Base-by-base conservation (phyloP, 2,797 vertebrate species). In the Staurois parvus region DNA sequence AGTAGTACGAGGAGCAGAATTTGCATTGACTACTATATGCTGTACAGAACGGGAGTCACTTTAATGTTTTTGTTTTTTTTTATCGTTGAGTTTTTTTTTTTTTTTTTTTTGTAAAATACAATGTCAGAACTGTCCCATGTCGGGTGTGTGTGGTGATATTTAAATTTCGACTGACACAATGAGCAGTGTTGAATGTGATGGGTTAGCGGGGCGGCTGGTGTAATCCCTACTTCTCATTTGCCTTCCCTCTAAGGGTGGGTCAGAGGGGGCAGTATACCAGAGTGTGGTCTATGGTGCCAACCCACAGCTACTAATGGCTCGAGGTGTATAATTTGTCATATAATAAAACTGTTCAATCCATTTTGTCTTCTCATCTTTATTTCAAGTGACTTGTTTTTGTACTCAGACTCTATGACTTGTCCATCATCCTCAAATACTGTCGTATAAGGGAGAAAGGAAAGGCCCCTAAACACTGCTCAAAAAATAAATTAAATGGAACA, bases 321-420 rank as follows among this genome's bases (percentile, higher is more conserved):
- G n/a, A 59, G 74, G 48, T 59, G n/a, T 32, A 59, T 32, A 34
- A 56, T n/a, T n/a, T 76, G 74, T 32, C 19, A 2, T 32, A 76
- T 32, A 76, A 75, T 76, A 76, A 75, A 75, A 32, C 10, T 56
- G 32, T 76, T 76, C 29, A 52, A 52, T 52, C 15, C 48, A 52
- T 52, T 19, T 52, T 17, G 19, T 5, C 15, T 52, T 13, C 15
- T 19, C 4, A 3, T 17, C 17, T 52, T 52, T 52, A 17, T 52
- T 52, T 52, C 1, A 37, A 37, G 37, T 37, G 8, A 37, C 37
- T 37, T 37, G 8, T 10, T 37, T 37, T 37, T 37, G 37, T 37
- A 9, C 37, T 10, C 6, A 37, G 37, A n/a, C n/a, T n/a, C n/a
- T n/a, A n/a, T n/a, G n/a, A n/a, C n/a, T n/a, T n/a, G n/a, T n/a